Evolutionary conservation across 2,888 invertebrate species (phyloP).

Genomic region (Melolontha melolontha): DNA sequence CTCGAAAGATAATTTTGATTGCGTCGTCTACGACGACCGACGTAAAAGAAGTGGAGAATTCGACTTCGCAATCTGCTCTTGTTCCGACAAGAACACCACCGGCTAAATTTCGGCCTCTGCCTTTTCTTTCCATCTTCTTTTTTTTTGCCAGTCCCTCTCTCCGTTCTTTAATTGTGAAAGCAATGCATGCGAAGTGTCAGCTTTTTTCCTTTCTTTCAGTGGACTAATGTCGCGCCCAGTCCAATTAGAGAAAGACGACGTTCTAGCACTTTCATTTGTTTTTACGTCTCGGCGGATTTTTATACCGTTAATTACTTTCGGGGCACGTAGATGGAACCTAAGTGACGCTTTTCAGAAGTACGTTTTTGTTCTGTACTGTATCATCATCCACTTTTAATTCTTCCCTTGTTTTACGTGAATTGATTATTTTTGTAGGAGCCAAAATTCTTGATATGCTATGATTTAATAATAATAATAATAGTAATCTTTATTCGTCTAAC

Average conservation of each 20-base stretch:
- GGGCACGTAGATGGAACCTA: conserved; percentile 58
- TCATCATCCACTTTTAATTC: conserved; percentile 2
- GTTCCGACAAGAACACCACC: conserved; percentile 8
- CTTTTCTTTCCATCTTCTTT: neutral
- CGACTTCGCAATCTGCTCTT: neutral
- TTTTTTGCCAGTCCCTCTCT: conserved; percentile 18
- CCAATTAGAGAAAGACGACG: conserved; percentile 57
- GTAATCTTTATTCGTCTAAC: no score
- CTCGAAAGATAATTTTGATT: conserved; percentile 63
- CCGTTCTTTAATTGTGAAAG: conserved; percentile 60
- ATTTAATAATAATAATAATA: no score
- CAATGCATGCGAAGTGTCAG: conserved; percentile 63
- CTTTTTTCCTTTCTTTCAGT: conserved; percentile 51
- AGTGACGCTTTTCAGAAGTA: conserved; percentile 9
- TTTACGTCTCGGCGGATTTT: conserved; percentile 65
- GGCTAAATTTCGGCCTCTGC: conserved; percentile 13
- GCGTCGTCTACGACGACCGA: conserved; percentile 48
- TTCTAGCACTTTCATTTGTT: conserved; percentile 64
- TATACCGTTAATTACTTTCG: conserved; percentile 67
- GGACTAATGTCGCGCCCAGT: conserved; percentile 50
- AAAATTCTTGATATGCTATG: no score
- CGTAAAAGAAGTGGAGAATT: neutral
- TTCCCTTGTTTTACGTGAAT: neutral
- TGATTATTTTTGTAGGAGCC: no score
- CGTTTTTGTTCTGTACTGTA: conserved; percentile 12